These are phyloP conservation scores for Dione juno DNA, from an alignment of 2,888 invertebrate species.

Conservation along the genomic window DNA sequence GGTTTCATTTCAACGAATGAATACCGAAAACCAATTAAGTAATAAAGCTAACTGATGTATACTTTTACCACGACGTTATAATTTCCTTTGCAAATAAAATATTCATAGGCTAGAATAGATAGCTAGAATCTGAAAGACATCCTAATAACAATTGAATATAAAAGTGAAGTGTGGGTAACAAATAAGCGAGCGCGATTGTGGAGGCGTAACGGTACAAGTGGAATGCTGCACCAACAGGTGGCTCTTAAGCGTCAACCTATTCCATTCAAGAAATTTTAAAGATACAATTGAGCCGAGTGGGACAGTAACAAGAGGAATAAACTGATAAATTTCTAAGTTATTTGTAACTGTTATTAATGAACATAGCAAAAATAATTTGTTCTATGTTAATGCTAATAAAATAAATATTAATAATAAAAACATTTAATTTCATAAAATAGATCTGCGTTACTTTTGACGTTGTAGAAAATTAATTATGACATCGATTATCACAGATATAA, in stretches of 20 bases:
- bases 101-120: background rate
- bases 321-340: no score
- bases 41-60: constrained; percentile 5
- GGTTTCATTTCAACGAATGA: background rate
- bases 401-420: background rate
- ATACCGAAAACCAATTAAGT: constrained; percentile 1
- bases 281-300: background rate
- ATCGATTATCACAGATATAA: background rate
- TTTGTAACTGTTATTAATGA: no score
- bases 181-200: constrained; percentile 30
- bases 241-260: background rate
- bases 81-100: constrained; percentile 7
- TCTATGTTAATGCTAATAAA: background rate
- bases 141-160: constrained; percentile 7
- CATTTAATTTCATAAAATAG: background rate
- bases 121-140: constrained; percentile 1
- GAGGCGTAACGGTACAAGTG: constrained; percentile 38
- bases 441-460: background rate
- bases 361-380: no score
- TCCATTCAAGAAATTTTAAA: constrained; percentile 33
- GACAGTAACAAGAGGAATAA: no score
- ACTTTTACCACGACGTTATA: background rate
- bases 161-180: constrained; percentile 20
- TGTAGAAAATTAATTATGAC: background rate
- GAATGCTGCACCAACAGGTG: constrained; percentile 43